Conservation (phyloP, 2,797 vertebrate species). For the Nasua narica region DNA sequence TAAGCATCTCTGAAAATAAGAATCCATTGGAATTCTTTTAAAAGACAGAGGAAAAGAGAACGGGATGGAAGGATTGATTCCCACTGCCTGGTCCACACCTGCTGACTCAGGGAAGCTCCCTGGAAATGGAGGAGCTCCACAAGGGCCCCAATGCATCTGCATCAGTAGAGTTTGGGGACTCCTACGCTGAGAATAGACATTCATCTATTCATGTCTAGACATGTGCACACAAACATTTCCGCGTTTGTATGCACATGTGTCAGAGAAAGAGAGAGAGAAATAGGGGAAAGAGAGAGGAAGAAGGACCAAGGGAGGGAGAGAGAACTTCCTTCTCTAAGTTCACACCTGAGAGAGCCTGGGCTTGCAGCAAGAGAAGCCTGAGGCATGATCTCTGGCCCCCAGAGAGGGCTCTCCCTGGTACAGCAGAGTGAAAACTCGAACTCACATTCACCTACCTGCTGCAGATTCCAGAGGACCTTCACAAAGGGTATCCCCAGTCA, state of each 20-base stretch:
- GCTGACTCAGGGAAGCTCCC: background rate
- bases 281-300: background rate
- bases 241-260: background rate
- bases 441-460: background rate
- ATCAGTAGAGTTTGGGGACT: background rate
- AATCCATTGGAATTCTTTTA: background rate
- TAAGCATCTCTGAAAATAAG: background rate
- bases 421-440: background rate
- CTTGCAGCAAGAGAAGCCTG: background rate
- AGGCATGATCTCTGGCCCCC: background rate
- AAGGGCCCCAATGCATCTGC: background rate
- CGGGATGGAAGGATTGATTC: fast-evolving
- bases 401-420: too few species aligned
- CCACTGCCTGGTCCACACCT: background rate
- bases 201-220: too few species aligned
- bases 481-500: too few species aligned
- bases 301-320: background rate
- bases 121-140: background rate
- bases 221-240: background rate
- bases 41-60: background rate
- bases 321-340: background rate
- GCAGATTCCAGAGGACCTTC: background rate
- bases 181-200: background rate
- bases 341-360: background rate
- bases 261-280: background rate